Base-by-base conservation (phyloP, 2,888 invertebrate genomes). In the Caenorhabditis panamensis region DNA sequence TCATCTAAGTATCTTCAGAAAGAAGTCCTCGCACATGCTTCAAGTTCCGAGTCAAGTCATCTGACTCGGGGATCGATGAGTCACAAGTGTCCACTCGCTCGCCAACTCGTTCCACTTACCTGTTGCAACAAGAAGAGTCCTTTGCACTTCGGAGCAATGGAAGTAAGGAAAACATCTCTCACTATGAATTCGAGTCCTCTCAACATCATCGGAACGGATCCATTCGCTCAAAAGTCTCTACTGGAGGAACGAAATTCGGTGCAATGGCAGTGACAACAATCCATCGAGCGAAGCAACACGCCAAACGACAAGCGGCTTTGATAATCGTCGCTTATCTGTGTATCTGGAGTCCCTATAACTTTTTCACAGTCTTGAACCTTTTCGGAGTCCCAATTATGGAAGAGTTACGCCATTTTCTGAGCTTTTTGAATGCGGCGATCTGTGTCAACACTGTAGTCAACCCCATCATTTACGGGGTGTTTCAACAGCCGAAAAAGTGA, bases 321-420 rank as follows among this genome's bases (percentile, higher is more conserved):
- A 89, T 89, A 41, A 80, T 89, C 20, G 53, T 87, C 6, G 88
- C 89, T 9, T 89, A 89, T 79, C 49, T 89, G 51, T 84, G 84
- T 37, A 85, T 89, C 68, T 89, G 89, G 89, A 82, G 82, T 2
- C 89, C 89, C n/a, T 89, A 89, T 71, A 88, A 89, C 75, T 49
- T 88, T 13, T 72, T 87, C 68, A 86, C 88, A 44, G 82, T 87
- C 13, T 77, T 87, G 24, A 81, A 82, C 54, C 18, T 82, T n/a
- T 41, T 77, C 41, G 77, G 77, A 24, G 59, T 82, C 31, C 77
- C 72, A 13, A 64, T 72, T 16, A 75, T 76, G 76, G 73, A 79
- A 59, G 73, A 73, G 51, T 37, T 75, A 0, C 53, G 73, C 2
- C 67, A 72, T 44, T 71, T 67, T 58, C 44, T 78, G 58, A 71